A percentile compares a stretch with the other conserved stretches of the same genome.
phyloP scores from a whole-genome alignment of 2,888 invertebrate species.

The Toxonevra muliebris region DNA sequence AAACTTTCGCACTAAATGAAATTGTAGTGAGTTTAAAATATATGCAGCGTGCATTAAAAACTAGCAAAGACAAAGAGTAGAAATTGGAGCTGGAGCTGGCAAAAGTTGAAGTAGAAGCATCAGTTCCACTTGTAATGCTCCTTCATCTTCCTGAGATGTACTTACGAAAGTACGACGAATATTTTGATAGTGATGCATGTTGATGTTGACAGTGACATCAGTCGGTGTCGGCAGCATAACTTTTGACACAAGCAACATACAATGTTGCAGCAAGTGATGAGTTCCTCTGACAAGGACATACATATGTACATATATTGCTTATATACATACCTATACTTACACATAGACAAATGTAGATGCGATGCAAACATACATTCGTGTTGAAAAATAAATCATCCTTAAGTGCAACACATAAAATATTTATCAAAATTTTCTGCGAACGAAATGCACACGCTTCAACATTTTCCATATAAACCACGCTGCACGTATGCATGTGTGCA shows the following conservation, averaged over 20 bases:
- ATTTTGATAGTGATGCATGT: background rate
- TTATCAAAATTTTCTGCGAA: slow-evolving; percentile 9
- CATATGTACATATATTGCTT: too few relatives aligned
- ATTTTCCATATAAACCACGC: too few relatives aligned
- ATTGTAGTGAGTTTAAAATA: slow-evolving; percentile 18
- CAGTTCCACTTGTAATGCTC: too few relatives aligned
- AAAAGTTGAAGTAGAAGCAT: too few relatives aligned
- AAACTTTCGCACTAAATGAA: slow-evolving; percentile 18
- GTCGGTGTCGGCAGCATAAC: background rate
- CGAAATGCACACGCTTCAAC: background rate
- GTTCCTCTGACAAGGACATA: background rate
- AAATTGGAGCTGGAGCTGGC: too few relatives aligned
- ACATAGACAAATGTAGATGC: background rate
- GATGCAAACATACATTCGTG: background rate
- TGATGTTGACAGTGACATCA: slow-evolving; percentile 20
- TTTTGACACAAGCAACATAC: background rate
- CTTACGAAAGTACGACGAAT: too few relatives aligned
- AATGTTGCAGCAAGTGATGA: slow-evolving; percentile 5
- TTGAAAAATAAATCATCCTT: slow-evolving; percentile 4
- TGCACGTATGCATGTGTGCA: background rate
- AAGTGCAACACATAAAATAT: slow-evolving; percentile 17
- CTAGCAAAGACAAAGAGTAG: too few relatives aligned
- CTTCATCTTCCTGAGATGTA: too few relatives aligned
- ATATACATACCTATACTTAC: background rate
- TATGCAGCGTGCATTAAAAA: too few relatives aligned